Evolutionary conservation across 2,113 vertebrate species (phyloP).

Genomic region (Gymnogyps californianus): DNA sequence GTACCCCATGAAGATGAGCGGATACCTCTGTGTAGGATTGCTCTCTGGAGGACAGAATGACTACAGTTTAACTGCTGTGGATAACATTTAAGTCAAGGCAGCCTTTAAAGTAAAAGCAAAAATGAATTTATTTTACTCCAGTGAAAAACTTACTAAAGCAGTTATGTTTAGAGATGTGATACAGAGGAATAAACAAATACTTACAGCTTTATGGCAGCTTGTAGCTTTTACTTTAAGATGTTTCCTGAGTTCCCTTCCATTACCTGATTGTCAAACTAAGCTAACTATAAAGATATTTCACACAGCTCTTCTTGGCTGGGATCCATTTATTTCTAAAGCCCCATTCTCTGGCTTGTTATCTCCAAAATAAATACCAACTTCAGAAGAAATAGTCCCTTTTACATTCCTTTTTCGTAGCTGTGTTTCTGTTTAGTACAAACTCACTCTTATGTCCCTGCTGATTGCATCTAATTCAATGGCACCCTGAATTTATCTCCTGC

Average conservation of each 20-base stretch:
- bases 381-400: neutral
- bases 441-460: neutral
- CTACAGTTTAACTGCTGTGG: neutral
- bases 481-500: neutral
- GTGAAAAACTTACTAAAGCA: neutral
- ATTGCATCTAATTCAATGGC: neutral
- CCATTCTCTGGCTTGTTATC: neutral
- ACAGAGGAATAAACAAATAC: neutral
- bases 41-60: neutral
- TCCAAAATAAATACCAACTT: neutral
- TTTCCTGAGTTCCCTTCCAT: neutral
- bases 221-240: neutral
- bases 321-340: neutral
- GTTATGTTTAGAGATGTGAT: neutral
- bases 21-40: neutral
- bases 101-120: neutral
- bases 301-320: neutral
- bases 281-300: neutral
- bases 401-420: neutral
- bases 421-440: neutral
- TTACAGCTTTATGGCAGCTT: neutral
- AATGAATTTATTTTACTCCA: constrained; percentile 17
- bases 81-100: neutral
- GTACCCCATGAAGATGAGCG: neutral
- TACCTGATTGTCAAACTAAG: neutral